Conservation (phyloP, 2,113 vertebrate genomes). For the Spilogale gracilis region DNA sequence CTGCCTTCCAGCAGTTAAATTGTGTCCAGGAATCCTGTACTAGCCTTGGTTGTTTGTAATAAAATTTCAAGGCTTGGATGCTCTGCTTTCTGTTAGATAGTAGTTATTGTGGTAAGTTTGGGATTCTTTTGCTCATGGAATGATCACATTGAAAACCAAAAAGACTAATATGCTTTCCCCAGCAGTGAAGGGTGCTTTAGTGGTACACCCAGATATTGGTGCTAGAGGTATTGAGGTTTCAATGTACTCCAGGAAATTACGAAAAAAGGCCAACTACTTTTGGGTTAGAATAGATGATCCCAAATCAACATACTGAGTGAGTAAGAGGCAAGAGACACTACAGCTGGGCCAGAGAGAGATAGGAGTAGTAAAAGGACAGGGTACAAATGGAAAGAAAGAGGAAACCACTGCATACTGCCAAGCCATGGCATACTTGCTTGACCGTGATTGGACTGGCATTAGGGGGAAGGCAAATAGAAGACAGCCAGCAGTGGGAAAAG, state of each 20-base stretch:
- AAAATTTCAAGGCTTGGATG: background rate
- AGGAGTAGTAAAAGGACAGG: background rate
- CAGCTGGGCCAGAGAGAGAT: background rate
- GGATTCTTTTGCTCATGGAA: background rate
- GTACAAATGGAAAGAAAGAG: background rate
- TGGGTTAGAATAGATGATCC: background rate
- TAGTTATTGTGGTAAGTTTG: background rate
- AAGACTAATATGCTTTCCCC: background rate
- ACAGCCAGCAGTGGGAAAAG: background rate
- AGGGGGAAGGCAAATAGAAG: background rate
- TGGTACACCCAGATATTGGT: background rate
- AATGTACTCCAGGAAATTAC: background rate
- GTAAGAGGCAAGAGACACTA: background rate
- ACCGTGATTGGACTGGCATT: background rate
- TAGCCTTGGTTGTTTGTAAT: slow-evolving; percentile 16
- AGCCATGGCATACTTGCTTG: accelerated
- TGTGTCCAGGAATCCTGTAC: background rate
- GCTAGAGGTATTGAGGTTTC: background rate
- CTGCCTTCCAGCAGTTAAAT: slow-evolving; percentile 33
- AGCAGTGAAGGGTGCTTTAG: background rate
- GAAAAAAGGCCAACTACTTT: background rate
- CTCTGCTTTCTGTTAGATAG: background rate
- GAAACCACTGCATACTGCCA: background rate
- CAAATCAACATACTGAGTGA: background rate
- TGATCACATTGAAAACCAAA: background rate